Evolutionary conservation across 2,888 invertebrate species (phyloP), one percentile per base, ranked within the genome.

Genomic region (Chloroclystis v-ata): DNA sequence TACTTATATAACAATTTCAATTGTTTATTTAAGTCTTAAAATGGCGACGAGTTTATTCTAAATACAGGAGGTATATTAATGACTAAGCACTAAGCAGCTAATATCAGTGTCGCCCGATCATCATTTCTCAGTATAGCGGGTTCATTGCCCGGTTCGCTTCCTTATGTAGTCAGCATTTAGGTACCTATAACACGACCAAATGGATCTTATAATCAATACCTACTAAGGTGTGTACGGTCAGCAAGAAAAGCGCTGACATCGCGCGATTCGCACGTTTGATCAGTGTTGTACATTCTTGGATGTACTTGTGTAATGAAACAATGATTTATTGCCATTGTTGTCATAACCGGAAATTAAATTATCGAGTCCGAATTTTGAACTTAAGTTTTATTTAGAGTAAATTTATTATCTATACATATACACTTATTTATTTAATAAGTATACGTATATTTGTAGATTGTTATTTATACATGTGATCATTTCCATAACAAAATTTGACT

Each of bases 131-230:
- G 72, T 73, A 20, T 20, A 35, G 65, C 53, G 55, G 80, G 76
- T 82, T 49, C 83, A 73, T 73, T 61, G 78, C 65, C 80, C 83
- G 63, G 37, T 32, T 41, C 59, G 63, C 78, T 81, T 79, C 83
- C 83, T 70, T 76, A 78, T 67, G 79, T 39, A 42, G 46, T 47
- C 50, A 50, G 50, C 50, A 29, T 25, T 38, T 37, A 35, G 20
- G 35, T 35, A 35, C 11, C 12, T 29, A 39, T 43, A 49, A 45
- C 45, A 49, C 33, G 38, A n/a, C 45, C 45, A 42, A 43, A 46
- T 26, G 49, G 32, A 50, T 41, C 37, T 24, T 43, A 37, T 43
- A 46, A 45, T 49, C 44, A 44, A 49, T 43, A 28, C 35, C 35
- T 35, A 35, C 20, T 39, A 29, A 37, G 40, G 28, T 24, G 28